phyloP scores from a whole-genome alignment of 2,888 invertebrate species.

The Andrena praecox region DNA sequence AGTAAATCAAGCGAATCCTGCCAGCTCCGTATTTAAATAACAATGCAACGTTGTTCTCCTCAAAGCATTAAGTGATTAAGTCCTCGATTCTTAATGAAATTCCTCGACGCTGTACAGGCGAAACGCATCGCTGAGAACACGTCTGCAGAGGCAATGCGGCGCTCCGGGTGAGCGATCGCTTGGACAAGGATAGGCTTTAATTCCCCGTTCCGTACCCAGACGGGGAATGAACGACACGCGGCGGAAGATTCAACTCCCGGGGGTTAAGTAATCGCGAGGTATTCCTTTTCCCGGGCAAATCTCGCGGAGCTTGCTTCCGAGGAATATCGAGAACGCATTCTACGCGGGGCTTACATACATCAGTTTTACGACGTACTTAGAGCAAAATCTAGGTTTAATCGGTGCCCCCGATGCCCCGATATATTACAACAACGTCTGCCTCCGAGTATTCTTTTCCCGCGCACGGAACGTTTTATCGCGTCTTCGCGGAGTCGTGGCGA shows the following conservation, averaged over 20 bases:
- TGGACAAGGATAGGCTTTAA: constrained; percentile 1
- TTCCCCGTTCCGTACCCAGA: neutral
- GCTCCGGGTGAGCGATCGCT: neutral
- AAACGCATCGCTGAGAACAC: neutral
- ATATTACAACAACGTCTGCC: constrained; percentile 30
- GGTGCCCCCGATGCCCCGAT: constrained; percentile 18
- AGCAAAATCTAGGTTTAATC: constrained; percentile 49
- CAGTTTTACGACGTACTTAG: constrained; percentile 54
- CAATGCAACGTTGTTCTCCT: neutral
- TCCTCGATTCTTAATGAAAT: constrained; percentile 24
- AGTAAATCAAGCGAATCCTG: too few species aligned
- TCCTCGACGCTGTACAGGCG: neutral
- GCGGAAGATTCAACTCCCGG: neutral
- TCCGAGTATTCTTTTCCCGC: constrained; percentile 1
- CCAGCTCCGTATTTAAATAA: constrained; percentile 10
- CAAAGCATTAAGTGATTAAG: neutral
- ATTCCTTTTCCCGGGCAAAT: constrained; percentile 3
- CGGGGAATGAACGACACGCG: neutral
- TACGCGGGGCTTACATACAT: constrained; percentile 24
- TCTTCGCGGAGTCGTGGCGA: neutral
- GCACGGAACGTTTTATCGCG: neutral
- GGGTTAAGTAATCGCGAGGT: constrained; percentile 19
- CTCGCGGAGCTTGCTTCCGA: neutral
- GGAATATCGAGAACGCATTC: constrained; percentile 26
- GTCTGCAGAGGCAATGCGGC: neutral